phyloP scores from a whole-genome alignment of 1,140 invertebrate genomes.

The Helicoverpa zea region DNA sequence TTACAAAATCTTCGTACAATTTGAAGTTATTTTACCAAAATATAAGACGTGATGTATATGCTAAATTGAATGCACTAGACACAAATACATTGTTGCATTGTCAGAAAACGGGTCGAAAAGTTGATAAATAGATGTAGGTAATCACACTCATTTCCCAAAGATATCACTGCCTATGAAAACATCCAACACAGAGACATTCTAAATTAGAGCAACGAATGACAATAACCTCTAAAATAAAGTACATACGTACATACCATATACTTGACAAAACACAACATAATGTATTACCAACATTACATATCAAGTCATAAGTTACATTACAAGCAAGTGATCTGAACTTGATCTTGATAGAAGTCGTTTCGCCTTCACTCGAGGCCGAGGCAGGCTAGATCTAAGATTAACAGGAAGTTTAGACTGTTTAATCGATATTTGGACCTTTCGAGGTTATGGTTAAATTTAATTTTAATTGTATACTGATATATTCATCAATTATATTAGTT shows the following conservation, averaged over 20 bases:
- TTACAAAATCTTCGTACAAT: no score
- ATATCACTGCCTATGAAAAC: no score
- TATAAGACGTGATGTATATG: no score
- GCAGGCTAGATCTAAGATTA: constrained; percentile 9
- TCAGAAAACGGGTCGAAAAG: no score
- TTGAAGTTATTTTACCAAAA: no score
- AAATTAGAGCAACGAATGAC: not conserved
- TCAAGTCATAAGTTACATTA: not conserved
- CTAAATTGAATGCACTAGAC: no score
- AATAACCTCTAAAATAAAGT: not conserved
- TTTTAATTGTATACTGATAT: no score
- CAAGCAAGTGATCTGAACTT: not conserved
- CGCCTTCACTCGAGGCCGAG: not conserved
- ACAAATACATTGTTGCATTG: no score
- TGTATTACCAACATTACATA: not conserved
- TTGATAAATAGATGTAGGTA: no score
- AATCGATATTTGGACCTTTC: not conserved
- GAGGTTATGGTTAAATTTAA: not conserved
- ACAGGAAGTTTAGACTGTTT: not conserved
- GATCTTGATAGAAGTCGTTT: constrained; percentile 9
- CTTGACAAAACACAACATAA: not conserved
- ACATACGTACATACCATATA: not conserved
- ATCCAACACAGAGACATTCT: not conserved
- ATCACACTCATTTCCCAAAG: no score
- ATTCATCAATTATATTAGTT: no score